Evolutionary conservation across 2,888 invertebrate genomes (phyloP), one percentile per base, ranked within the genome.

Genomic region (Tetanocera ferruginea): DNA sequence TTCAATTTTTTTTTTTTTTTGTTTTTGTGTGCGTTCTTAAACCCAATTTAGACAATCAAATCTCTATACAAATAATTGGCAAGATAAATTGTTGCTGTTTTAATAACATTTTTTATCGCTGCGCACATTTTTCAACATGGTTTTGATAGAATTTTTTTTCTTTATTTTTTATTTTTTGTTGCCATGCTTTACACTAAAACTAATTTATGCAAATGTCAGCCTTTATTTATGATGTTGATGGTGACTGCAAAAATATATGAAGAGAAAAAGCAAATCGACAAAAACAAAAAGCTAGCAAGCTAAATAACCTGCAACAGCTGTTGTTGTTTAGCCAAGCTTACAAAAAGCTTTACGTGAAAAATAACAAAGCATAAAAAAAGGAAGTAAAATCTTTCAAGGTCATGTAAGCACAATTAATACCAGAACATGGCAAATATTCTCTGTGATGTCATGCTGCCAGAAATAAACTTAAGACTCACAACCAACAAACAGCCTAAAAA

Each of bases 141-240:
- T 37, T 5, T 8, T 31, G 11, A 1, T 62, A 28, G 62, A n/a
- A n/a, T 62, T 62, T 23, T 60, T 11, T 60, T 60, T 23, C 28
- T 14, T 1, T 2, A 11, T 9, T 62, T 62, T 8, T 31, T 62
- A 25, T 62, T 62, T 62, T 62, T 62, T 25, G 28, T 31, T 31
- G 0, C 17, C 8, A 23, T 5, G 55, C 17, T 55, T n/a, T 55
- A n/a, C n/a, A n/a, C 67, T 34, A 19, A 67, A 67, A 67, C 43
- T 37, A 19, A 67, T 67, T 67, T 37, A 67, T 67, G 67, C 67
- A 34, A 67, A 67, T 23, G 66, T 66, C 66, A 66, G n/a, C 37
- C 31, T 66, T 28, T 34, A 66, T 66, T 66, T 66, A 66, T 66
- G 66, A 60, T 23, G 25, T 3, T 14, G 28, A 28, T 11, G 43